Conservation (phyloP, 2,888 invertebrate species). For the Poecilobothrus nobilitatus region DNA sequence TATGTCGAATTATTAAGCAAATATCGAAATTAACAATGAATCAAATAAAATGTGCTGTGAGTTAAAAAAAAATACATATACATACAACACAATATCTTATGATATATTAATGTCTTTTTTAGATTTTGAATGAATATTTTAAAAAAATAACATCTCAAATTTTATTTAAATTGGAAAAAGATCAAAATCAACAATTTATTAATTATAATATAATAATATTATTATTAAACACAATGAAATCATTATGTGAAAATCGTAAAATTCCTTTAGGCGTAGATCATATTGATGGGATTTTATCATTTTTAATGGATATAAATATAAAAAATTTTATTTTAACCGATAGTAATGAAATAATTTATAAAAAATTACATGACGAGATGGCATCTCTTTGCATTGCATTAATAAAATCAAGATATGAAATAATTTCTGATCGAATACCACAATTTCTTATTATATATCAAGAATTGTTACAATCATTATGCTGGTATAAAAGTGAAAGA, state of each 20-base stretch:
- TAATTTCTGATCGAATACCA: conserved; percentile 37
- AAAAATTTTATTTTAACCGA: conserved; percentile 31
- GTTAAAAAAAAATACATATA: conserved; percentile 16
- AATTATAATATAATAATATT: conserved; percentile 7
- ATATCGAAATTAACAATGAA: conserved; percentile 37
- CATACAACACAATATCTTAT: background rate
- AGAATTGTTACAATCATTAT: conserved; percentile 37
- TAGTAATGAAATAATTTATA: conserved; percentile 29
- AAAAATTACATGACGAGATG: conserved; percentile 29
- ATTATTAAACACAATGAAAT: background rate
- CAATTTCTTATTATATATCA: conserved; percentile 37
- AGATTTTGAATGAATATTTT: conserved; percentile 42
- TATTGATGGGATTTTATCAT: conserved; percentile 35
- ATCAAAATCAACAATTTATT: conserved; percentile 21
- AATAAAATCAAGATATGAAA: conserved; percentile 31
- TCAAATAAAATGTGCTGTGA: conserved; percentile 37
- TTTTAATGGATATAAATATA: conserved; percentile 36
- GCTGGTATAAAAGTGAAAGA: conserved; percentile 39
- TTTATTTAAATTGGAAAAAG: conserved; percentile 27
- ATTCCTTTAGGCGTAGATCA: conserved; percentile 34
- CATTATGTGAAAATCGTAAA: conserved; percentile 16
- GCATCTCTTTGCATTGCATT: conserved; percentile 31
- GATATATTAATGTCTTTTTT: conserved; percentile 10
- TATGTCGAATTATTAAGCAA: conserved; percentile 29
- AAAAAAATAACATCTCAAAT: conserved; percentile 34